Percentiles rank a stretch among this genome's conserved stretches.
Conservation (phyloP, 2,888 invertebrate species). For the Netelia virgata region DNA sequence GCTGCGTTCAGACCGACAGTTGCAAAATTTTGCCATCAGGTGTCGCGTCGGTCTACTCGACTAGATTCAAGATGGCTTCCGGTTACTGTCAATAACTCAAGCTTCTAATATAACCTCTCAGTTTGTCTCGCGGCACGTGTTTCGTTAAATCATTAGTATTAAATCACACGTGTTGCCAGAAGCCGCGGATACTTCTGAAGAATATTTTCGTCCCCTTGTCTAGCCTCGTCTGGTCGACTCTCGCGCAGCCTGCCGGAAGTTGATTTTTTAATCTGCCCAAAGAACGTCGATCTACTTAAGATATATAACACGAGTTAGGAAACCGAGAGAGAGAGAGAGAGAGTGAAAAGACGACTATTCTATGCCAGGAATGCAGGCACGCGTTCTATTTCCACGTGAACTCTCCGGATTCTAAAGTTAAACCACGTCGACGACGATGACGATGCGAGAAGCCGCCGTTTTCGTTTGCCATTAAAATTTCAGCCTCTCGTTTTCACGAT, state of each 20-base stretch:
- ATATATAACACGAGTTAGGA: constrained; percentile 33
- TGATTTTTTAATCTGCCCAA: constrained; percentile 25
- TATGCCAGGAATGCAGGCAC: constrained; percentile 76
- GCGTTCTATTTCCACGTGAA: constrained; percentile 83
- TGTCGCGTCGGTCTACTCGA: neutral
- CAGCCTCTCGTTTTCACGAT: constrained; percentile 21
- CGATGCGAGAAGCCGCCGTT: constrained; percentile 53
- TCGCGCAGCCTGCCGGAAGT: constrained; percentile 23
- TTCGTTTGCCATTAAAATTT: constrained; percentile 61
- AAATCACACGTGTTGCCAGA: neutral
- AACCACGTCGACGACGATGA: constrained; percentile 70
- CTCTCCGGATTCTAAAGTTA: constrained; percentile 82
- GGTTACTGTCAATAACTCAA: too few species aligned
- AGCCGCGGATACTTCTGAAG: neutral
- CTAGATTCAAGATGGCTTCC: too few species aligned
- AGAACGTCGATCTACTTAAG: constrained; percentile 50
- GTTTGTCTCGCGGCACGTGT: too few species aligned
- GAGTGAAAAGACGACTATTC: constrained; percentile 44
- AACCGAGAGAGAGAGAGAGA: constrained; percentile 10
- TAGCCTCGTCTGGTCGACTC: neutral
- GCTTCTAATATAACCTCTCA: too few species aligned
- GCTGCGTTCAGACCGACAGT: neutral
- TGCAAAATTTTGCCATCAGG: neutral
- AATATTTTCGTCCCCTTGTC: constrained; percentile 9
- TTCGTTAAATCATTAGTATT: too few species aligned